Percentiles rank a stretch among this genome's conserved stretches.
Evolutionary conservation across 35 echinoderm and acorn worm species (phyloP).

Genomic region (Anneissia japonica): DNA sequence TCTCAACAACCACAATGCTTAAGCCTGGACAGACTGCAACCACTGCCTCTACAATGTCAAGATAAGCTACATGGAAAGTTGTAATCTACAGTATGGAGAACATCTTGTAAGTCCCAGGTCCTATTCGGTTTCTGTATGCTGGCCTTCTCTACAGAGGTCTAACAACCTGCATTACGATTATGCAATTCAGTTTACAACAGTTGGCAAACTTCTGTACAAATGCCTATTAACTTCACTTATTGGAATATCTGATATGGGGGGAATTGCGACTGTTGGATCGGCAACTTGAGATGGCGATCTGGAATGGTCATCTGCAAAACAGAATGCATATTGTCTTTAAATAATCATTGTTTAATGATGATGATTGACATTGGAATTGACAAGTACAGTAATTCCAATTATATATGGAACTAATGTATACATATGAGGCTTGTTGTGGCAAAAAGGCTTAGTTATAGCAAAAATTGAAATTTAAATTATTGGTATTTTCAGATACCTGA

Average conservation of each 20-base stretch:
- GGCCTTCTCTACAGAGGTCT: background rate
- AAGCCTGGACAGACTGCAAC: too few species aligned
- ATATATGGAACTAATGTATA: too few species aligned
- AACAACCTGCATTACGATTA: too few species aligned
- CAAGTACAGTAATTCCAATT: too few species aligned
- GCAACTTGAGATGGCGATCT: conserved; percentile 32
- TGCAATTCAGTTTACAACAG: background rate
- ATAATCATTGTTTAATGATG: too few species aligned
- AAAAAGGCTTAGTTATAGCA: too few species aligned
- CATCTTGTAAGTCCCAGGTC: background rate
- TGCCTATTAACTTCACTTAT: conserved; percentile 81
- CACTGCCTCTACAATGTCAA: background rate
- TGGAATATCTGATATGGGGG: conserved; percentile 69
- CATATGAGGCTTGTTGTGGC: too few species aligned
- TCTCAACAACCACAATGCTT: too few species aligned
- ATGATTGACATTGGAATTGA: too few species aligned
- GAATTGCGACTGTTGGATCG: conserved; percentile 46
- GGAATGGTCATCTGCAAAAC: conserved; percentile 67
- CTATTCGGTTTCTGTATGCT: background rate
- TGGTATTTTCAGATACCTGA: too few species aligned
- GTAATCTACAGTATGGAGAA: background rate
- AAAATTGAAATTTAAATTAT: too few species aligned
- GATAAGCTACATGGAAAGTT: background rate
- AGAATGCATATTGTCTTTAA: too few species aligned
- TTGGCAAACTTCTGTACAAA: conserved; percentile 32